Conservation (phyloP, 2,888 invertebrate species). For the Dione vanillae region DNA sequence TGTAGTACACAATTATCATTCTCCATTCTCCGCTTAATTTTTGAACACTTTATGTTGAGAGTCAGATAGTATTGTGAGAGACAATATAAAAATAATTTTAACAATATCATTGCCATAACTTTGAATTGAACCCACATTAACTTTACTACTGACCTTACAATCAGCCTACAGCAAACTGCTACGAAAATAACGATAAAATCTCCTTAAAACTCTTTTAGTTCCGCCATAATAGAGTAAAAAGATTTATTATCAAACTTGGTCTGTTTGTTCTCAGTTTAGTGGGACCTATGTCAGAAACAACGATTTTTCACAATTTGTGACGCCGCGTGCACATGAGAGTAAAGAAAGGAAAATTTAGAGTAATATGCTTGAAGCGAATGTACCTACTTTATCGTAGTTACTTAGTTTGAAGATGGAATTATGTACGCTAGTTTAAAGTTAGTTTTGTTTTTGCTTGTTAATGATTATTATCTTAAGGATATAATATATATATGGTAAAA, state of each 20-base stretch:
- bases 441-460: neutral
- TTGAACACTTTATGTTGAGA: too few species aligned
- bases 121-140: too few species aligned
- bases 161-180: neutral
- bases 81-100: too few species aligned
- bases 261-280: slow-evolving; percentile 46
- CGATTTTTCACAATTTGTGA: slow-evolving; percentile 62
- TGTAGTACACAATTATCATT: too few species aligned
- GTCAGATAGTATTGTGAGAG: too few species aligned
- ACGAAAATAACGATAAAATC: slow-evolving; percentile 43
- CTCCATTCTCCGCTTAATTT: too few species aligned
- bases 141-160: neutral
- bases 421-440: neutral
- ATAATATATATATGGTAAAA: too few species aligned
- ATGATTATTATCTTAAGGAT: neutral
- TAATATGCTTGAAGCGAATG: slow-evolving; percentile 24
- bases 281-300: slow-evolving; percentile 48
- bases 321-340: slow-evolving; percentile 37
- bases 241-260: slow-evolving; percentile 60
- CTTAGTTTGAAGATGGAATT: slow-evolving; percentile 8
- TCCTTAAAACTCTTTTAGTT: slow-evolving; percentile 54
- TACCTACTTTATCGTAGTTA: slow-evolving; percentile 23
- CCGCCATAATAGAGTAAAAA: slow-evolving; percentile 52
- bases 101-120: too few species aligned
- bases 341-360: slow-evolving; percentile 28